Base-by-base conservation (phyloP, 2,113 vertebrate genomes). In the Collichthys lucidus region DNA sequence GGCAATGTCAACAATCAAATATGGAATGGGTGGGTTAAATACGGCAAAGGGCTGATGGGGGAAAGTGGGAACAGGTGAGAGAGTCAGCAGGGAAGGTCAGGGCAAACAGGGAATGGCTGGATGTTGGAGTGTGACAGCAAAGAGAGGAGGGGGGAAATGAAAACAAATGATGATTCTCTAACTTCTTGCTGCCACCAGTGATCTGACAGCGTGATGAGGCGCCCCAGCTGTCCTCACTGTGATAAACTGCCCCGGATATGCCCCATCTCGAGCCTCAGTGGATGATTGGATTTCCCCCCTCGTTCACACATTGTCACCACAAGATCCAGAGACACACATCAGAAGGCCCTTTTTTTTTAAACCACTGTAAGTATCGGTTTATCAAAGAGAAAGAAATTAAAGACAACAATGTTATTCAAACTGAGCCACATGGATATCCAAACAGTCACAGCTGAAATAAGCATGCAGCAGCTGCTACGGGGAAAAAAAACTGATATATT, bases 361-460 rank as follows among this genome's bases (percentile, higher is more conserved):
- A 77, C 71, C 11, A 26, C 5, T 55, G 2, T 6, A 64, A 65
- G 73, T 24, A 56, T 56, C 64, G 53, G 31, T 79, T 72, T 31
- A 63, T 61, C 11, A 40, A 40, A 26, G 63, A 56, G 59, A 11
- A 78, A 44, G 29, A 80, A 67, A 79, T 65, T 31, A 73, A 77
- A 80, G 56, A 69, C 0, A 46, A 14, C 16, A 4, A 14, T 80
- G 22, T 62, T 78, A 53, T 68, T 84, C 52, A 77, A 77, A 84
- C 74, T 53, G 74, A 84, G 64, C 69, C 67, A 47, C 60, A 66
- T 56, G 69, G 65, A 65, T 57, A n/a, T 77, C 22, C 66, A 81
- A 83, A 84, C 49, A 82, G 12, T 50, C 42, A 44, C 77, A 83
- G 77, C 76, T 87, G 57, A 86, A 77, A 82, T 50, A 77, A 79